Conservation (phyloP, 92 coral and sea anemone species). For the Galaxea fascicularis region DNA sequence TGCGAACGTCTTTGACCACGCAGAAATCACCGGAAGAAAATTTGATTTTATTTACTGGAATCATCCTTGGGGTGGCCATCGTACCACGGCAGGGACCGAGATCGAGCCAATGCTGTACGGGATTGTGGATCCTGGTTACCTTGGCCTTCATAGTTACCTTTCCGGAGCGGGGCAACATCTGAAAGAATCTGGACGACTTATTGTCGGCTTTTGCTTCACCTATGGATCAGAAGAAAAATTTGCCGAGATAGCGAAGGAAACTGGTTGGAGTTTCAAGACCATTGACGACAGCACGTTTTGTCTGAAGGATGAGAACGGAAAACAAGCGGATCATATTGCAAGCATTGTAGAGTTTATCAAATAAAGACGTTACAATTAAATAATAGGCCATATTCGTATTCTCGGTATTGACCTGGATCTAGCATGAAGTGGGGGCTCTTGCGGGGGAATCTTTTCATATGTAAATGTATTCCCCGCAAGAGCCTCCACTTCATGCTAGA, state of each 20-base stretch:
- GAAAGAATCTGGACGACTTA: slow-evolving; percentile 44
- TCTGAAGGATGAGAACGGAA: background rate
- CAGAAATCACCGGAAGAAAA: slow-evolving; percentile 45
- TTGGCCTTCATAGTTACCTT: slow-evolving; percentile 42
- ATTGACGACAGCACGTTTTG: background rate
- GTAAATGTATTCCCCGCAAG: too few relatives aligned
- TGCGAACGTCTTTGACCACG: slow-evolving; percentile 42
- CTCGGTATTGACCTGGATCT: too few relatives aligned
- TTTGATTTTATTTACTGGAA: slow-evolving; percentile 54
- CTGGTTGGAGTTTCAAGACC: slow-evolving; percentile 24
- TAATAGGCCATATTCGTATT: too few relatives aligned
- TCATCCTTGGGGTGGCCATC: slow-evolving; percentile 40
- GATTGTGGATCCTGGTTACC: slow-evolving; percentile 45
- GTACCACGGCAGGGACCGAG: slow-evolving; percentile 47
- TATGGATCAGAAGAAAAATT: slow-evolving; percentile 36
- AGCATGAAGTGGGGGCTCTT: too few relatives aligned
- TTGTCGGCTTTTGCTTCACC: slow-evolving; percentile 29
- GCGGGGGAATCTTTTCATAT: too few relatives aligned
- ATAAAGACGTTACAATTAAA: too few relatives aligned
- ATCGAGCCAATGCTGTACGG: slow-evolving; percentile 10
- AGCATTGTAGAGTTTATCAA: background rate
- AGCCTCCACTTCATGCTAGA: too few relatives aligned
- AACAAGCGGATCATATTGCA: background rate
- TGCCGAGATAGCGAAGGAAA: slow-evolving; percentile 36
- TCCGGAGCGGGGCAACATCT: slow-evolving; percentile 30